Evolutionary conservation across 2,113 vertebrate species (phyloP).

Genomic region (Tiliqua scincoides): DNA sequence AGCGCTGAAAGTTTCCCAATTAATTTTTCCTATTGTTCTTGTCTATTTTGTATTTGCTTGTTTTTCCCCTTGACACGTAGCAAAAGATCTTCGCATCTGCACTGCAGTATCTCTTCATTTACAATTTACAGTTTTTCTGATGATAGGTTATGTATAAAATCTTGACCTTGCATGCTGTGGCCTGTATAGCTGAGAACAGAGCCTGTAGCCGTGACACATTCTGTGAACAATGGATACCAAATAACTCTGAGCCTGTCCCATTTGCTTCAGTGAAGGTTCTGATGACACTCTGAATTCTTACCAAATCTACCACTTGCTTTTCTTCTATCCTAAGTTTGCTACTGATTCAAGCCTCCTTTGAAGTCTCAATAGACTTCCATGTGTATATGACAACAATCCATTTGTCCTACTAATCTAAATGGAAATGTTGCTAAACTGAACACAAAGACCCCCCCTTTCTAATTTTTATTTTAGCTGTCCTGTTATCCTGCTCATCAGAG

Average conservation of each 20-base stretch:
- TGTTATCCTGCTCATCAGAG: conserved; percentile 40
- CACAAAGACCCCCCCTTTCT: background rate
- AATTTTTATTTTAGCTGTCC: conserved; percentile 28
- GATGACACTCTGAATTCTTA: background rate
- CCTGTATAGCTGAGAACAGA: conserved; percentile 53
- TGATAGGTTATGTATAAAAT: conserved; percentile 33
- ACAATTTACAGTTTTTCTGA: conserved; percentile 49
- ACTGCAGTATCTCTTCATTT: background rate
- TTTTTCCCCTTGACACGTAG: background rate
- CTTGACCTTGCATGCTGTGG: background rate
- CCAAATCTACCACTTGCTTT: background rate
- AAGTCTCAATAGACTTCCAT: background rate
- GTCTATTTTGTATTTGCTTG: background rate
- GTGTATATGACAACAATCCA: conserved; percentile 41
- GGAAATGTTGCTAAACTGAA: background rate
- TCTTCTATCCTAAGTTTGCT: conserved; percentile 4
- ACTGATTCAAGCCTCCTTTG: conserved; percentile 15
- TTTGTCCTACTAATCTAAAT: conserved; percentile 32
- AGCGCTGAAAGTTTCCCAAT: background rate
- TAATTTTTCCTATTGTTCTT: background rate
- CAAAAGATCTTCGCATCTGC: conserved; percentile 18
- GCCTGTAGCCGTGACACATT: conserved; percentile 48
- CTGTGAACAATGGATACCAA: conserved; percentile 63
- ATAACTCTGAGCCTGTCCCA: conserved; percentile 39
- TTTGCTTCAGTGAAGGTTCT: conserved; percentile 43